Conservation (phyloP, 2,888 invertebrate genomes). For the Blastobasis adustella region DNA sequence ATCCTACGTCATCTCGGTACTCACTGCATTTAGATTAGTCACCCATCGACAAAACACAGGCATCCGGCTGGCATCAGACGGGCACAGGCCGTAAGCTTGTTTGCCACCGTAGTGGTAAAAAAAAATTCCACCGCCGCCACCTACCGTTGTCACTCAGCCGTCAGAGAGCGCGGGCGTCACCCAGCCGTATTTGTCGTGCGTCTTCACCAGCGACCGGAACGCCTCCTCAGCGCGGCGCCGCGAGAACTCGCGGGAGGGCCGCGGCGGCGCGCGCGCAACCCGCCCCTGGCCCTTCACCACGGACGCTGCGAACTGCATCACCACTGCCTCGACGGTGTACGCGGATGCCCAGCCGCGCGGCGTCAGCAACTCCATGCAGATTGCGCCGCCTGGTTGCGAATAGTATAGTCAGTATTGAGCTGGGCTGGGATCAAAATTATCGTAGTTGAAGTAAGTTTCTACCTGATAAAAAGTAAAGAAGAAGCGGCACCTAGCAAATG, state of each 20-base stretch:
- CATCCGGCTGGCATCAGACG: too few relatives aligned
- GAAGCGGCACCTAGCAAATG: too few relatives aligned
- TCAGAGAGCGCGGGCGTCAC: constrained; percentile 90
- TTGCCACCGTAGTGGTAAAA: too few relatives aligned
- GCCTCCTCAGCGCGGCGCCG: constrained; percentile 89
- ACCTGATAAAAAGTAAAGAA: too few relatives aligned
- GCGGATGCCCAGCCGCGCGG: constrained; percentile 92
- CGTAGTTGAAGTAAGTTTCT: too few relatives aligned
- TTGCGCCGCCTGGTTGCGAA: constrained; percentile 79
- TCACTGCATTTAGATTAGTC: too few relatives aligned
- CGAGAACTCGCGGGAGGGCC: constrained; percentile 86
- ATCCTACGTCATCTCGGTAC: too few relatives aligned
- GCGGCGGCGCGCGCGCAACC: constrained; percentile 85
- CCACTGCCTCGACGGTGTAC: constrained; percentile 89
- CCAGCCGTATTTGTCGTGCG: constrained; percentile 94
- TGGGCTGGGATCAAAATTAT: too few relatives aligned
- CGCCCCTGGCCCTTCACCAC: constrained; percentile 92
- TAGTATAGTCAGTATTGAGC: background rate
- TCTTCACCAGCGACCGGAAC: constrained; percentile 89
- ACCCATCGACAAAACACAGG: too few relatives aligned
- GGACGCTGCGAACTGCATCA: constrained; percentile 92
- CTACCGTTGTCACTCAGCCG: constrained; percentile 74
- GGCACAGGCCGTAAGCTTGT: too few relatives aligned
- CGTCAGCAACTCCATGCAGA: constrained; percentile 91
- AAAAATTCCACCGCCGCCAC: too few relatives aligned